Evolutionary conservation across 2,888 invertebrate genomes (phyloP).

Genomic region (Microplitis manilae): DNA sequence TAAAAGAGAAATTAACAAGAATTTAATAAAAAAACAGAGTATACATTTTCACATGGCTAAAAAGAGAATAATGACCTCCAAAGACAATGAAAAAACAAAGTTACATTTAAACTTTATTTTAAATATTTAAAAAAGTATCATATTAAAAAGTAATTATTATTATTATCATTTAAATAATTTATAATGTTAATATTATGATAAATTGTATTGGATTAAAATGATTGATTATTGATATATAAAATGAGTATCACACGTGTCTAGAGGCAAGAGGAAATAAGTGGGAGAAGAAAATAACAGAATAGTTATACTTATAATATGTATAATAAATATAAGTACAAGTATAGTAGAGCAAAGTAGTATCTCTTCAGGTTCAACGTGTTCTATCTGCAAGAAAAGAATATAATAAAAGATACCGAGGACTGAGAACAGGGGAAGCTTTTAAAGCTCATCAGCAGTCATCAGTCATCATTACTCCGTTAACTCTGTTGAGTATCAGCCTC

Average conservation of each 20-base stretch:
- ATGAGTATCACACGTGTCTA: background rate
- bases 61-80: conserved; percentile 9
- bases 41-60: conserved; percentile 23
- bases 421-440: background rate
- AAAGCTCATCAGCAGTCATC: background rate
- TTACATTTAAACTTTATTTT: background rate
- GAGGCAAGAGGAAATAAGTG: background rate
- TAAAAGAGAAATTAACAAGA: conserved; percentile 5
- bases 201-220: background rate
- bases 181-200: background rate
- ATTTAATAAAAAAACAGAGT: background rate
- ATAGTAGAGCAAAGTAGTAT: background rate
- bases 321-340: background rate
- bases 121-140: conserved; percentile 11
- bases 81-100: background rate
- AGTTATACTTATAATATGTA: background rate
- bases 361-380: background rate
- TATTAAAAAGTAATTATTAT: background rate
- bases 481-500: background rate
- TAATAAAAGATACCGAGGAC: background rate
- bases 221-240: background rate
- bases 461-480: background rate
- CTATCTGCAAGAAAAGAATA: background rate
- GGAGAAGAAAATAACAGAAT: background rate
- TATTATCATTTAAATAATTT: background rate